Evolutionary conservation across 2,797 vertebrate genomes (phyloP).

Genomic region (Vespertilio murinus): DNA sequence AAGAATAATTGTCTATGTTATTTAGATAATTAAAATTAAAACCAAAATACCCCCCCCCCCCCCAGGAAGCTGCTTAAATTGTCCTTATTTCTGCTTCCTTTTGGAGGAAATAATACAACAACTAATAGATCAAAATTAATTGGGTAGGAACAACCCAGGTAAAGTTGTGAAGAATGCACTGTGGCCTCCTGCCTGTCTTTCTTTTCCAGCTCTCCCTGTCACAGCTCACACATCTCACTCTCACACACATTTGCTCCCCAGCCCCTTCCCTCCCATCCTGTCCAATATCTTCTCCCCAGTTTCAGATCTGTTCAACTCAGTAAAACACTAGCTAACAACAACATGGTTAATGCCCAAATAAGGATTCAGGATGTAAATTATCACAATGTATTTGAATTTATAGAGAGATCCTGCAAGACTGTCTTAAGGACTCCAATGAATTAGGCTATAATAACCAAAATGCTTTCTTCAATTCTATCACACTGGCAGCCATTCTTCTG

Average conservation of each 20-base stretch:
- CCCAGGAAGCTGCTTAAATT: not conserved
- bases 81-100: not conserved
- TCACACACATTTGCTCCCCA: not conserved
- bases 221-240: not conserved
- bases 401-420: not conserved
- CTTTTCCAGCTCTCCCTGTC: not conserved
- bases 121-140: not conserved
- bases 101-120: not conserved
- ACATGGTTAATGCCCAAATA: not conserved
- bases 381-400: constrained; percentile 10
- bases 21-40: constrained; percentile 47
- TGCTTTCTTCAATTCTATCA: not conserved
- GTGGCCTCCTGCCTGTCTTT: not conserved
- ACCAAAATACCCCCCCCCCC: not conserved
- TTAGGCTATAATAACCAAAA: not conserved
- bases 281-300: not conserved
- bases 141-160: not conserved
- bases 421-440: not conserved
- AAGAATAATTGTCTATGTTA: constrained; percentile 1
- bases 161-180: not conserved
- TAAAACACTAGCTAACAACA: constrained; percentile 9
- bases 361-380: not conserved
- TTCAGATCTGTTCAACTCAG: not conserved
- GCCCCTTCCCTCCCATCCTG: not conserved
- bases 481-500: not conserved